phyloP scores from a whole-genome alignment of 1,140 invertebrate genomes.

The Dryas iulia region DNA sequence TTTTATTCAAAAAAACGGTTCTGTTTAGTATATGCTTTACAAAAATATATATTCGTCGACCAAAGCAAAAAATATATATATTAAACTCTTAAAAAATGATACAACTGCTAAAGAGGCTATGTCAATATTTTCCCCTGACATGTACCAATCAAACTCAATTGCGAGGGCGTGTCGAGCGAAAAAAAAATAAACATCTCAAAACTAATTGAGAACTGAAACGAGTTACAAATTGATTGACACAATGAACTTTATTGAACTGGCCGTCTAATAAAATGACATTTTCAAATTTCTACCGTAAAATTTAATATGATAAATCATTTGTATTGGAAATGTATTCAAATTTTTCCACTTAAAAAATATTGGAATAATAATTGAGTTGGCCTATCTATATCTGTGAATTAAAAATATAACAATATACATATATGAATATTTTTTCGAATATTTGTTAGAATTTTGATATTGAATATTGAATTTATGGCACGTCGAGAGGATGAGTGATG shows the following conservation, averaged over 20 bases:
- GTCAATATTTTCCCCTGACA: constrained; percentile 14
- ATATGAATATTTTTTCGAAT: no score
- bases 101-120: neutral
- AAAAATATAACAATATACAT: no score
- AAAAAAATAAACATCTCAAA: constrained; percentile 24
- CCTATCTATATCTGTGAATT: neutral
- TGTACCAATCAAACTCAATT: constrained; percentile 30
- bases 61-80: no score
- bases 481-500: no score
- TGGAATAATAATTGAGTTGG: neutral
- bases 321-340: neutral
- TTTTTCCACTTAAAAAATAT: neutral
- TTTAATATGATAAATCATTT: neutral
- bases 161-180: constrained; percentile 17
- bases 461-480: no score
- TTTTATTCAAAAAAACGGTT: no score
- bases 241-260: constrained; percentile 7
- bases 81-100: no score
- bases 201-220: constrained; percentile 27
- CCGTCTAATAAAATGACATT: constrained; percentile 7
- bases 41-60: no score
- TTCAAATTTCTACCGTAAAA: neutral
- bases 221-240: constrained; percentile 19
- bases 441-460: no score
- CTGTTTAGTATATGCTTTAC: no score